A percentile compares a stretch with the other conserved stretches of the same genome.
phyloP scores from a whole-genome alignment of 2,888 invertebrate genomes.

The Platypus cylindrus region DNA sequence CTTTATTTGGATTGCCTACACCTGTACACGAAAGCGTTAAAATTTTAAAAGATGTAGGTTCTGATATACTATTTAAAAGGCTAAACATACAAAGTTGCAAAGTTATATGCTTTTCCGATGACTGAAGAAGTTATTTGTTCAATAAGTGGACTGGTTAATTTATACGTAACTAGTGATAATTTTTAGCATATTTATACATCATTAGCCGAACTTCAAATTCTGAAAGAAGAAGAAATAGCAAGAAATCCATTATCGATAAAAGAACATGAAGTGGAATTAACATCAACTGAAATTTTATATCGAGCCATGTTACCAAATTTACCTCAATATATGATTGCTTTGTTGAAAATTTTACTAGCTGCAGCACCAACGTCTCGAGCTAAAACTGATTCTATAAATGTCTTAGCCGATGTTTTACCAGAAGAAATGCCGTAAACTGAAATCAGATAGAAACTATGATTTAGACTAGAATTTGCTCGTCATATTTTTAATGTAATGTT shows the following conservation, averaged over 20 bases:
- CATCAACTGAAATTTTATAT: slow-evolving; percentile 80
- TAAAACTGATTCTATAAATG: slow-evolving; percentile 95
- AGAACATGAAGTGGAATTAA: slow-evolving; percentile 66
- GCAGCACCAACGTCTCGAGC: slow-evolving; percentile 99
- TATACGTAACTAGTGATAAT: slow-evolving; percentile 8
- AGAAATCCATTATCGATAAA: slow-evolving; percentile 80
- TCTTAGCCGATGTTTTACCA: slow-evolving; percentile 93
- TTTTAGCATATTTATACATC: slow-evolving; percentile 85
- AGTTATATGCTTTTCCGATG: too few species aligned
- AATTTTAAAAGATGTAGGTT: slow-evolving; percentile 59
- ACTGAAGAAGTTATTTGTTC: too few species aligned
- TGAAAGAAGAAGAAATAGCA: slow-evolving; percentile 81
- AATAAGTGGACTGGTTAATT: not conserved
- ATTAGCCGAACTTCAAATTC: slow-evolving; percentile 81
- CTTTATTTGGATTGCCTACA: slow-evolving; percentile 87
- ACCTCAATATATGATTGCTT: slow-evolving; percentile 94
- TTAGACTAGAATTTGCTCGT: too few species aligned
- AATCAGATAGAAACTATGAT: too few species aligned
- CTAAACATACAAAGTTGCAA: too few species aligned
- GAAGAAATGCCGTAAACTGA: slow-evolving; percentile 83
- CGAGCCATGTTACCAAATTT: slow-evolving; percentile 91
- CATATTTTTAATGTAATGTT: too few species aligned
- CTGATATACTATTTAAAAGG: slow-evolving; percentile 1
- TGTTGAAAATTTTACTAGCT: slow-evolving; percentile 91
- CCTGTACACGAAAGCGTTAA: slow-evolving; percentile 95